Base-by-base conservation (phyloP, 2,888 invertebrate species). In the Cheilosia soror region DNA sequence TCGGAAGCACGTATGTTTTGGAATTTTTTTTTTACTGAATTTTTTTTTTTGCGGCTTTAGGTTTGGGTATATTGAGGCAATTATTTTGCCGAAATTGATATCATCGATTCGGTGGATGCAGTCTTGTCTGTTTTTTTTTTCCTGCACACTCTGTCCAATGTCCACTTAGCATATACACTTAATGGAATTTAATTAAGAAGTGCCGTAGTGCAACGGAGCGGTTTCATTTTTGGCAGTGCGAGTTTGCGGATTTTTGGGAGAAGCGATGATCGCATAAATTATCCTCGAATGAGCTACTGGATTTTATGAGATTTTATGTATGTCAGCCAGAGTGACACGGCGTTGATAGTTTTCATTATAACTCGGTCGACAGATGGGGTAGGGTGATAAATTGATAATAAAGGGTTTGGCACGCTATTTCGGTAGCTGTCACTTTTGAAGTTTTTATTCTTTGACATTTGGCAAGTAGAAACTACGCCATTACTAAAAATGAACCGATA, bases 171-270 rank as follows among this genome's bases (percentile, higher is more conserved):
- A 84, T 84, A 63, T 69, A 62, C 80, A 75, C 75, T 76, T 85
- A 81, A 81, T 85, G 85, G 81, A 81, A 85, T 81, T 85, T 85
- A 85, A 85, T 85, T 85, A 85, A 84, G 83, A 84, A 75, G 71
- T 80, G 79, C 60, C 63, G 69, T 20, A 44, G 65, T 51, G 42
- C 5, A 9, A 63, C 31, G 20, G 49, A 58, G 37, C 6, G 37
- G 27, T 60, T 31, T 53, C 25, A 15, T 33, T 27, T 6, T 53
- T 27, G 47, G 42, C 37, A 33, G 27, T 40, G 72, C 15, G 20
- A 20, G 20, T 5, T 44, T 37, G 7, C 15, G 25, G 33, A 53
- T 42, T 69, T 71, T 76, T 69, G 63, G 33, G 63, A 47, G 63
- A 65, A 58, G 68, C 47, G 69, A 71, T 15, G 71, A 72, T 15